These are phyloP conservation scores for Drosophila kurseongensis DNA, from an alignment of 1,140 invertebrate genomes.

Conservation along the genomic window DNA sequence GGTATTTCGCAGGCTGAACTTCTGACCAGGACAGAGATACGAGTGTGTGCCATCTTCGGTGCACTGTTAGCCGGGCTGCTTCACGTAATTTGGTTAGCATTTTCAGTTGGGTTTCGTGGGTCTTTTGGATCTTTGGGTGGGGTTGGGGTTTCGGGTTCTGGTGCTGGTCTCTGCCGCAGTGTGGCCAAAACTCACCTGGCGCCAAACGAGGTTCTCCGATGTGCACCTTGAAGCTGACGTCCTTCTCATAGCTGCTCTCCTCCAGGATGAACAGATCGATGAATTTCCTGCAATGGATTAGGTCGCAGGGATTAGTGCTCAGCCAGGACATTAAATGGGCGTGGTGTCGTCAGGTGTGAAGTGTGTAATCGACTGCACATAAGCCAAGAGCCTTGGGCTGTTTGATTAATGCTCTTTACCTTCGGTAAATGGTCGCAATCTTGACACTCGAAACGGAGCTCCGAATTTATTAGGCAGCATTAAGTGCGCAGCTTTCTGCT, in stretches of 20 bases:
- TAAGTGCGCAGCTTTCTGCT: conserved; percentile 34
- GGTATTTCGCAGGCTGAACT: conserved; percentile 10
- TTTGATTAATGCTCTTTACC: conserved; percentile 58
- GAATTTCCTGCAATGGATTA: conserved; percentile 90
- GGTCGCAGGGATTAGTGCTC: conserved; percentile 11
- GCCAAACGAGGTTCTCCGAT: conserved; percentile 94
- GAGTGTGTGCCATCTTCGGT: conserved; percentile 42
- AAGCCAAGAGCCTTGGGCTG: conserved; percentile 25
- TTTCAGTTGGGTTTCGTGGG: conserved; percentile 5
- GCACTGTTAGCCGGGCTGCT: conserved; percentile 33
- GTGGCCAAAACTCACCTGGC: conserved; percentile 89
- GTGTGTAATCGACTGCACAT: conserved; percentile 34
- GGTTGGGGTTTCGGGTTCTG: not conserved
- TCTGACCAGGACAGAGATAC: conserved; percentile 29
- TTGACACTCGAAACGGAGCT: conserved; percentile 65
- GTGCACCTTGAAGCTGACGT: conserved; percentile 96
- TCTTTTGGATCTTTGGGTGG: not conserved
- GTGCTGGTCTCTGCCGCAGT: conserved; percentile 10
- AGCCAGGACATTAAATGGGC: not conserved
- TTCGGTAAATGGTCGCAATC: conserved; percentile 66
- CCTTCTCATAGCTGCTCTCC: conserved; percentile 99
- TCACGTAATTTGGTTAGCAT: conserved; percentile 50
- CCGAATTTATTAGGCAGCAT: conserved; percentile 69
- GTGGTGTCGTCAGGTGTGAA: not conserved
- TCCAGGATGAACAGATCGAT: conserved; percentile 94